Evolutionary conservation across 2,113 vertebrate species (phyloP).

Genomic region (Cochlearius cochlearius): DNA sequence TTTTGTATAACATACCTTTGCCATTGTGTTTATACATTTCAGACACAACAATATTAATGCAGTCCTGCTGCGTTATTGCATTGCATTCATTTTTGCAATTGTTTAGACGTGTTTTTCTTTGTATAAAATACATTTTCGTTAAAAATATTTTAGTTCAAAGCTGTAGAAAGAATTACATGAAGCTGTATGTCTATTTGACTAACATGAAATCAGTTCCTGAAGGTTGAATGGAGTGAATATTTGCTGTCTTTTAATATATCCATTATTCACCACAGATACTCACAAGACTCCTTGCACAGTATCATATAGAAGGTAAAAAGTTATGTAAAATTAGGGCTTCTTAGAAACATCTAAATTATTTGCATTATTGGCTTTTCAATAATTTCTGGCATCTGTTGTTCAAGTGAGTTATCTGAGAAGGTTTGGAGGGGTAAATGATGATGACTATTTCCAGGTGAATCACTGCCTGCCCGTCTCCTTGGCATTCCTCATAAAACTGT

Average conservation of each 20-base stretch:
- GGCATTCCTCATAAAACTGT: not conserved
- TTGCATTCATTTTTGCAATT: not conserved
- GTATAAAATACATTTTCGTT: not conserved
- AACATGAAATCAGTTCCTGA: not conserved
- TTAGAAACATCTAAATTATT: not conserved
- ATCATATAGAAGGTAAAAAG: not conserved
- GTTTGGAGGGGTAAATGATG: not conserved
- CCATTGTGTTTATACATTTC: not conserved
- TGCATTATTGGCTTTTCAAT: not conserved
- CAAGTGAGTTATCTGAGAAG: not conserved
- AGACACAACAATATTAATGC: not conserved
- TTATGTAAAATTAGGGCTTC: not conserved
- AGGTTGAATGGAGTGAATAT: not conserved
- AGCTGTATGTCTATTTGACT: not conserved
- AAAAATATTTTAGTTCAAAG: not conserved
- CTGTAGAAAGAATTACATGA: not conserved
- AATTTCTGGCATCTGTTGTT: not conserved
- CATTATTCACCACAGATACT: not conserved
- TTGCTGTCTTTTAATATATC: not conserved
- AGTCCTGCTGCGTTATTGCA: no score
- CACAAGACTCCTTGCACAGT: not conserved
- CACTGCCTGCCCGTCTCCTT: not conserved
- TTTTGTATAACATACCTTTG: not conserved
- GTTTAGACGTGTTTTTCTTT: not conserved
- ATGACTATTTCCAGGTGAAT: not conserved